A percentile compares a stretch with the other conserved stretches of the same genome.
Evolutionary conservation across 1,140 invertebrate species (phyloP).

Genomic region (Brachionus calyciflorus): DNA sequence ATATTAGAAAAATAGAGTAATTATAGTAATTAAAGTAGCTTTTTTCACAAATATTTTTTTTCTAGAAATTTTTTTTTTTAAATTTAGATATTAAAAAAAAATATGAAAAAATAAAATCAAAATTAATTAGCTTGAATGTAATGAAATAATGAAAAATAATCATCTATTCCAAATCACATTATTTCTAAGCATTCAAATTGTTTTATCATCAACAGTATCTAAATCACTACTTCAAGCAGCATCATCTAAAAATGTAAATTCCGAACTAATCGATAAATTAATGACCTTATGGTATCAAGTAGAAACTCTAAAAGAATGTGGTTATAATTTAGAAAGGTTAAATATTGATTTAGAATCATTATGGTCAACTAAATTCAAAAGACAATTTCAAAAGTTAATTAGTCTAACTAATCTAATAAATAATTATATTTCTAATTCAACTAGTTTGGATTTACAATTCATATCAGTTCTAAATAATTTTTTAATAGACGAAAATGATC

Average conservation of each 20-base stretch:
- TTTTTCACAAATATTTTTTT: no score
- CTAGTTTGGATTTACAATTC: not conserved
- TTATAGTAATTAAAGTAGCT: no score
- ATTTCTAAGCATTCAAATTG: not conserved
- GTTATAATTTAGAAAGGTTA: slow-evolving; percentile 21
- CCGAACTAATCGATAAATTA: slow-evolving; percentile 18
- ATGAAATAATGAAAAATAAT: slow-evolving; percentile 37
- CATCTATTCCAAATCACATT: not conserved
- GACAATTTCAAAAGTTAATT: not conserved
- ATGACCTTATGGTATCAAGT: slow-evolving; percentile 21
- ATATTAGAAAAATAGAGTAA: no score
- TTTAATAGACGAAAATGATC: not conserved
- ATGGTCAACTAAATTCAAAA: slow-evolving; percentile 1
- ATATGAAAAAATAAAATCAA: no score
- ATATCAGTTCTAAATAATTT: not conserved
- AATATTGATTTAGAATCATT: slow-evolving; percentile 8
- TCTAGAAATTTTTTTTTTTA: not conserved
- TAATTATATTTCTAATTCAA: not conserved
- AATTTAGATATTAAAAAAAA: not conserved
- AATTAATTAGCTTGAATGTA: not conserved
- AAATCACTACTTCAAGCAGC: not conserved
- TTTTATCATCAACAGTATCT: not conserved
- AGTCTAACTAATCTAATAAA: slow-evolving; percentile 5
- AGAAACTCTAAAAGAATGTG: slow-evolving; percentile 8
- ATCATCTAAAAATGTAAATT: not conserved